A percentile compares a stretch with the other conserved stretches of the same genome.
Evolutionary conservation across 2,113 vertebrate genomes (phyloP).

Genomic region (Lampris incognitus): DNA sequence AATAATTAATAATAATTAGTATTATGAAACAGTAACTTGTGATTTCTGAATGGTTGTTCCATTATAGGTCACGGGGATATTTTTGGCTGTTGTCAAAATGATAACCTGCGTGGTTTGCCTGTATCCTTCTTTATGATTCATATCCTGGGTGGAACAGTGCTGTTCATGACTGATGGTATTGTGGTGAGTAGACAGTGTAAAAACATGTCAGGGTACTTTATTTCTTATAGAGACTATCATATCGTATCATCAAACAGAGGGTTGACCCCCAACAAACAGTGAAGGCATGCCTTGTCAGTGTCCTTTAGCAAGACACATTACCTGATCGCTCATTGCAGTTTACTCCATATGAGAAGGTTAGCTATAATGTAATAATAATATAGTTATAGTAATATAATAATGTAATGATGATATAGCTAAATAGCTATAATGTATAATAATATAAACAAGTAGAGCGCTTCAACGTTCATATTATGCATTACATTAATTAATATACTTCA

Average conservation of each 20-base stretch:
- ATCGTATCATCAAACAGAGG: too few species aligned
- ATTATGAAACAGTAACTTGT: constrained; percentile 31
- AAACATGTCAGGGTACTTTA: constrained; percentile 28
- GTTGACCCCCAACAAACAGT: too few species aligned
- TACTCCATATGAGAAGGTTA: too few species aligned
- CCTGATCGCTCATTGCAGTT: too few species aligned
- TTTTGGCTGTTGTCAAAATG: constrained; percentile 90
- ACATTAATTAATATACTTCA: neutral
- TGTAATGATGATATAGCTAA: too few species aligned
- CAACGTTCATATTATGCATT: too few species aligned
- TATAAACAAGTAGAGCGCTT: too few species aligned
- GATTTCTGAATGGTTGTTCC: constrained; percentile 26
- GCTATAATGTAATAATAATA: too few species aligned
- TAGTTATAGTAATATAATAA: too few species aligned
- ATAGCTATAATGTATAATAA: too few species aligned
- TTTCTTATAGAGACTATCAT: constrained; percentile 80
- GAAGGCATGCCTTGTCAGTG: too few species aligned
- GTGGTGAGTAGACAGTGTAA: constrained; percentile 84
- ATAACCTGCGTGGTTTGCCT: constrained; percentile 86
- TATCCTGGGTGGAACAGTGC: constrained; percentile 89
- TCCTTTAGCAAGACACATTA: too few species aligned
- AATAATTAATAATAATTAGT: constrained; percentile 30
- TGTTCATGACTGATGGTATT: constrained; percentile 97
- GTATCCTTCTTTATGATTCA: constrained; percentile 93
- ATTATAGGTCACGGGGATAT: constrained; percentile 85